A percentile compares a stretch with the other conserved stretches of the same genome.
Conservation (phyloP, 2,888 invertebrate genomes). For the Epinotia demarniana region DNA sequence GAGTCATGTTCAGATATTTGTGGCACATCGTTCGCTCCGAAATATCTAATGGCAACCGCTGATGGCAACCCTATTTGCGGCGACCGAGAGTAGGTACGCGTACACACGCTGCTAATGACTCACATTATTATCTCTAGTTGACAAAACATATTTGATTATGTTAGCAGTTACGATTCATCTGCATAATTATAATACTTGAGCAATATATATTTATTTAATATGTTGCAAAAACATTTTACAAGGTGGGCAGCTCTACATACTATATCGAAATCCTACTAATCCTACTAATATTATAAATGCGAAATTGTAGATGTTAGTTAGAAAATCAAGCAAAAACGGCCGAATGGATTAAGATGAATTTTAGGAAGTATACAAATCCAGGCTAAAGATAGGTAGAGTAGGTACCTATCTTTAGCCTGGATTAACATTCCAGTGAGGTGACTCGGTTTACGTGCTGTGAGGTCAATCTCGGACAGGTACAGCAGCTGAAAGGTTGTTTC, state of each 20-base stretch:
- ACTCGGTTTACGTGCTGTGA: too few relatives aligned
- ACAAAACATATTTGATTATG: slow-evolving; percentile 6
- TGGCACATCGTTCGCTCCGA: not conserved
- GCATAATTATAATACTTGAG: not conserved
- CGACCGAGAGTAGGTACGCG: not conserved
- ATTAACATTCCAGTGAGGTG: too few relatives aligned
- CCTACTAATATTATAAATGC: too few relatives aligned
- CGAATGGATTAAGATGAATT: too few relatives aligned
- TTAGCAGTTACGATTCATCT: not conserved
- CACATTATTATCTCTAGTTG: slow-evolving; percentile 12
- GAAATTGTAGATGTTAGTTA: too few relatives aligned
- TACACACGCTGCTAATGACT: not conserved
- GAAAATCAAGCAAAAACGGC: too few relatives aligned
- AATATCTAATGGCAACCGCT: not conserved
- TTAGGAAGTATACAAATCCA: too few relatives aligned
- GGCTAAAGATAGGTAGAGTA: too few relatives aligned
- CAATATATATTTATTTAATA: not conserved
- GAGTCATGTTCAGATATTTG: not conserved
- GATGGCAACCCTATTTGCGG: too few relatives aligned
- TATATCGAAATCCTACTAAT: not conserved
- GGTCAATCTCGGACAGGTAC: too few relatives aligned
- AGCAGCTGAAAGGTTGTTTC: too few relatives aligned
- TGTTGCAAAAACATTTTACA: not conserved
- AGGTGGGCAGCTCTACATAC: not conserved
- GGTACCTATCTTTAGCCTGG: too few relatives aligned